A percentile compares a stretch with the other conserved stretches of the same genome.
Evolutionary conservation across 2,797 vertebrate species (phyloP).

Genomic region (Melanogrammus aeglefinus): DNA sequence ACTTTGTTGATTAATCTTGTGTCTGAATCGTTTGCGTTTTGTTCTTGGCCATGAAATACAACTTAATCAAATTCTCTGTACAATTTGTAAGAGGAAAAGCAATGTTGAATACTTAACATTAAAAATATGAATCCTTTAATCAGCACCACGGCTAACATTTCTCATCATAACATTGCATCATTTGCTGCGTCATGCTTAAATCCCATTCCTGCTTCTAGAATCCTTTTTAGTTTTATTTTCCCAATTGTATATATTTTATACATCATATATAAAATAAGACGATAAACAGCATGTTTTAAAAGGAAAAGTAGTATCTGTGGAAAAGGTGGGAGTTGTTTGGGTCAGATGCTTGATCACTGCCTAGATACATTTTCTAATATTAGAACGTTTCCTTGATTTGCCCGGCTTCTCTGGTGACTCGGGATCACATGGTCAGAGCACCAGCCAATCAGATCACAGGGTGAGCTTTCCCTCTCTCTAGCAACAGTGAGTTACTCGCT

Average conservation of each 20-base stretch:
- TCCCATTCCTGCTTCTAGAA: not conserved
- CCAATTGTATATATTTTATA: slow-evolving; percentile 27
- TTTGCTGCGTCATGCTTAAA: not conserved
- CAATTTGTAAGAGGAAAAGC: not conserved
- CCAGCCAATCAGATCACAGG: slow-evolving; percentile 69
- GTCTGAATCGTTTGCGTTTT: not conserved
- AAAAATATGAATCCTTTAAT: not conserved
- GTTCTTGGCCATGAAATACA: not conserved
- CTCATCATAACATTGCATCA: slow-evolving; percentile 2
- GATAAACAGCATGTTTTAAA: not conserved
- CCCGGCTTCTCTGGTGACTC: slow-evolving; percentile 75
- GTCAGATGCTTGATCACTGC: slow-evolving; percentile 73
- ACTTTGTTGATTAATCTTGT: not conserved
- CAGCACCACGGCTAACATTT: not conserved
- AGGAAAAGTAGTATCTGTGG: slow-evolving; percentile 27
- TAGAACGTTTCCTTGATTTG: slow-evolving; percentile 83
- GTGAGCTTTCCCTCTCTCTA: slow-evolving; percentile 76
- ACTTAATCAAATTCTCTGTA: not conserved
- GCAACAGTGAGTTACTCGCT: slow-evolving; percentile 79
- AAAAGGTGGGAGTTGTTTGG: slow-evolving; percentile 54
- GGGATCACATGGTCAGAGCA: slow-evolving; percentile 70
- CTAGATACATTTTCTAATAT: slow-evolving; percentile 84
- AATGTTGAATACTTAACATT: not conserved
- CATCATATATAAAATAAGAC: slow-evolving; percentile 5
- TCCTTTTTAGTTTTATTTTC: slow-evolving; percentile 23